phyloP scores from a whole-genome alignment of 2,888 invertebrate genomes.

The Cerastis leucographa region DNA sequence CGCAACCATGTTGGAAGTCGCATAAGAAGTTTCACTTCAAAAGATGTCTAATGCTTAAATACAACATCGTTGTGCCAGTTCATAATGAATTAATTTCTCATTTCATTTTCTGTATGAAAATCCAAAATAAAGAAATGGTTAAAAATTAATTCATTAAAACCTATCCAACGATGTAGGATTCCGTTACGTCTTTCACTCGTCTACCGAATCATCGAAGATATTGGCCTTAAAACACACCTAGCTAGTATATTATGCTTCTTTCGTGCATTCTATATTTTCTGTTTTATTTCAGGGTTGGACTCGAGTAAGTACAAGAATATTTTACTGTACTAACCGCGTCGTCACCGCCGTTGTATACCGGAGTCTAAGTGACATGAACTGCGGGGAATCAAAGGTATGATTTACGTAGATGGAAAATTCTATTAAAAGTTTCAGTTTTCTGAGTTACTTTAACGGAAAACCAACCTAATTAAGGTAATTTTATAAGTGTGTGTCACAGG shows the following conservation, averaged over 20 bases:
- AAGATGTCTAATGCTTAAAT: not conserved
- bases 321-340: not conserved
- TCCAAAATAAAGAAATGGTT: not conserved
- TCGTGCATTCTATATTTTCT: not conserved
- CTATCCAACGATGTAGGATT: not conserved
- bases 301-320: slow-evolving; percentile 25
- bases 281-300: slow-evolving; percentile 36
- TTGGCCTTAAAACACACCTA: not conserved
- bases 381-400: slow-evolving; percentile 11
- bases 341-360: too few relatives aligned
- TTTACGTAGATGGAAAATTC: not conserved
- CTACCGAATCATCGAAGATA: not conserved
- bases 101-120: not conserved
- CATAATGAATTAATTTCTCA: not conserved
- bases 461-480: not conserved
- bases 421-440: not conserved
- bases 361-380: not conserved
- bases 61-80: not conserved
- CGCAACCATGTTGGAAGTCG: too few relatives aligned
- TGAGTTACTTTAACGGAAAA: too few relatives aligned
- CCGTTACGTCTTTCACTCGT: not conserved
- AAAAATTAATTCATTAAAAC: not conserved
- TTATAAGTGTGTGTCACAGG: not conserved
- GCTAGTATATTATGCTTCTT: not conserved
- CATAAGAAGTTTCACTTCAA: too few relatives aligned